Base-by-base conservation (phyloP, 2,113 vertebrate species). In the Trichomycterus rosablanca region DNA sequence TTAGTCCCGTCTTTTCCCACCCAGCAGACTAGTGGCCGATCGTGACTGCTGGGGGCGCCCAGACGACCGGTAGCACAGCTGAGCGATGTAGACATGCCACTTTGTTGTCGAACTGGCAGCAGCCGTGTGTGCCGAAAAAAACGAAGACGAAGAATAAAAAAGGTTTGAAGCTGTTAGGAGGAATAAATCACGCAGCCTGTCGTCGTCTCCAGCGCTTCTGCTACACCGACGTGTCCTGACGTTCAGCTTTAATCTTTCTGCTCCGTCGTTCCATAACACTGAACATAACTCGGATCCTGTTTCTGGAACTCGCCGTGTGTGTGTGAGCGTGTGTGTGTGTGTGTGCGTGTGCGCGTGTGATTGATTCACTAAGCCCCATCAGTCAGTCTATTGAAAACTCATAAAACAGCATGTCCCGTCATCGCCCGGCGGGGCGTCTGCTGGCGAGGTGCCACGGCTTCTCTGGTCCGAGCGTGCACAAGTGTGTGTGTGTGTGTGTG, bases 321-420 rank as follows among this genome's bases (percentile, higher is more conserved):
- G 15, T 50, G 10, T 28, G 12, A 45, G 6, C 19, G 24, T 60
- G 10, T 37, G 11, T 35, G 15, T 48, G 1, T 35, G 3, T 24
- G 28, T 59, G 18, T 46, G 16, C 15, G 22, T 59, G 11, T 46
- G 16, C 23, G 22, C 35, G 15, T 35, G 37, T 46, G n/a, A 70
- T 34, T 62, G 24, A 52, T 64, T 59, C 22, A 66, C 43, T 58
- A 67, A 40, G 30, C 23, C 57, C 30, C 42, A 65, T 62, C 55
- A 75, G 60, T 73, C 65, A 75, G 37, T 78, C 71, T 75, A 64
- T 71, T 74, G 58, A 74, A 60, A 68, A 73, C 64, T 67, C 70
- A 74, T 72, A 76, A 72, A 82, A 52, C 32, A 70, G 72, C 80
- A 51, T 75, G 73, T 74, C 67, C 52, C 63, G 45, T 79, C 78